These are phyloP conservation scores for Schizothorax lantsangensis DNA, from an alignment of 2,797 vertebrate species.

Conservation along the genomic window DNA sequence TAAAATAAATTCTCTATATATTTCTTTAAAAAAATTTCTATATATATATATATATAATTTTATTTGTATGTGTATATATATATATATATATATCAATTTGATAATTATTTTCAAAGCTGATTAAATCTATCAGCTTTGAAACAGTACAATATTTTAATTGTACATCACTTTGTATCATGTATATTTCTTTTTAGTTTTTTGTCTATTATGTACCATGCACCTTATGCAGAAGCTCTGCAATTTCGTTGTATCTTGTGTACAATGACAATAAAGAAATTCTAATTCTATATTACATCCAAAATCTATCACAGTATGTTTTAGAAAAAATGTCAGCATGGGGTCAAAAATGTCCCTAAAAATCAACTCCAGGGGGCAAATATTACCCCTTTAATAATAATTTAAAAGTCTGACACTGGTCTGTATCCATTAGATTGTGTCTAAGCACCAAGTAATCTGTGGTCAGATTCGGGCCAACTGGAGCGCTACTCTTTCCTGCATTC, in stretches of 20 bases:
- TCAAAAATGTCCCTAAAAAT: not conserved
- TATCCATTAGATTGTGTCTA: constrained; percentile 36
- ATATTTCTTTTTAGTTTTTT: no score
- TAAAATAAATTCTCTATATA: no score
- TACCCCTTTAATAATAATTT: not conserved
- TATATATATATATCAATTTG: not conserved
- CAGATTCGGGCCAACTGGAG: constrained; percentile 63
- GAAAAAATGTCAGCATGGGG: not conserved
- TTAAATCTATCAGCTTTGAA: not conserved
- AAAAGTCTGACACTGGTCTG: not conserved
- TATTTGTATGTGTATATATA: no score
- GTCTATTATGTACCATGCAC: no score
- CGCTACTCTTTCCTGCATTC: constrained; percentile 42
- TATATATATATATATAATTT: no score
- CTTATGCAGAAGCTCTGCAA: no score
- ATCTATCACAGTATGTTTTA: not conserved
- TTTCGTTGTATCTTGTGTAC: no score
- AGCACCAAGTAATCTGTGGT: constrained; percentile 60
- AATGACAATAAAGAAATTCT: no score
- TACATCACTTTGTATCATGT: no score
- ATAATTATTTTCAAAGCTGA: not conserved
- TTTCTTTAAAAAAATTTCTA: no score
- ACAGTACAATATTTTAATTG: no score
- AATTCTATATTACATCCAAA: not conserved
- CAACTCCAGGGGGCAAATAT: not conserved